Conservation (phyloP, 2,888 invertebrate genomes). For the Aspidiotus destructor region DNA sequence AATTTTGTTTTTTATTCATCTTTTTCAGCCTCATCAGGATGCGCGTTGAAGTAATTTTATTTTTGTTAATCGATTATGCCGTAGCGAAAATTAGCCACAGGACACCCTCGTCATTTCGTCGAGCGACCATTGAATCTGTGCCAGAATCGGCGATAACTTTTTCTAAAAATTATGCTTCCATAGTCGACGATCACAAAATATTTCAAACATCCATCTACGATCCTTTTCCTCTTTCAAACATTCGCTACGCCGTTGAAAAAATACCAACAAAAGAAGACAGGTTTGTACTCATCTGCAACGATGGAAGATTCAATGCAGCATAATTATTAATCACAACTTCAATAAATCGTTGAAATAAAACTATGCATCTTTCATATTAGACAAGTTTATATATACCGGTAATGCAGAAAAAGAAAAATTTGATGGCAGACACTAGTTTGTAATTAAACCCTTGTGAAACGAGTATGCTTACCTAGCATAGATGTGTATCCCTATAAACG, state of each 20-base stretch:
- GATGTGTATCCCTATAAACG: too few species aligned
- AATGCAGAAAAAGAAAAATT: too few species aligned
- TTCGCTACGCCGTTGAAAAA: conserved; percentile 25
- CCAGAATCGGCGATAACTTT: conserved; percentile 3
- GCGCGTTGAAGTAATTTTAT: background rate
- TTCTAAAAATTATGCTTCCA: background rate
- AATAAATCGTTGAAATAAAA: too few species aligned
- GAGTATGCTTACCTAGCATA: too few species aligned
- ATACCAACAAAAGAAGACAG: conserved; percentile 18
- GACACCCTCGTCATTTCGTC: background rate
- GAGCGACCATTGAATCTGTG: conserved; percentile 22
- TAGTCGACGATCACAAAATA: background rate
- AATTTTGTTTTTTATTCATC: too few species aligned
- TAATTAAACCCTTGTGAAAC: too few species aligned
- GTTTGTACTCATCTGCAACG: conserved; percentile 1
- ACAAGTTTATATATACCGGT: too few species aligned
- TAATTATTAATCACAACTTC: too few species aligned
- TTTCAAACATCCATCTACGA: background rate
- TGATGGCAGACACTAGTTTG: too few species aligned
- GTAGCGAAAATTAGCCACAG: background rate
- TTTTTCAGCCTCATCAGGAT: background rate
- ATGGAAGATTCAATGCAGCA: too few species aligned
- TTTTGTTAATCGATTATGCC: background rate
- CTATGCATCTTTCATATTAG: too few species aligned
- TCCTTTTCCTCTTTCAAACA: conserved; percentile 12